phyloP scores from a whole-genome alignment of 2,797 vertebrate genomes.

The Pseudocheirus occidentalis region DNA sequence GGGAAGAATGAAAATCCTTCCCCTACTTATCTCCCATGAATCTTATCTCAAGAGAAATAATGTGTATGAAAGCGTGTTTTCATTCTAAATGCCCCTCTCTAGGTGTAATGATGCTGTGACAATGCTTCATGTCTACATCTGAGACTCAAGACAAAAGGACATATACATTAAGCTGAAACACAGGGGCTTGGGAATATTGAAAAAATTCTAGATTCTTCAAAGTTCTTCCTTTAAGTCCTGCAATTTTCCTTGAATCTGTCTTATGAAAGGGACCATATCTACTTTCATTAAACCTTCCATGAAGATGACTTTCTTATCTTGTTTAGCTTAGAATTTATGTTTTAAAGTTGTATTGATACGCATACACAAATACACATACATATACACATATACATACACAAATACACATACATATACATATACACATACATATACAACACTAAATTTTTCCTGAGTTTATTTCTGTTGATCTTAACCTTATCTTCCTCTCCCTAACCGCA shows the following conservation, averaged over 20 bases:
- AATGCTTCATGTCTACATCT: background rate
- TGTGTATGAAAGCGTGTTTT: background rate
- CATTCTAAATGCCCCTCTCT: too few species aligned
- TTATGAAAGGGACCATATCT: background rate
- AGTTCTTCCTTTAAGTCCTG: background rate
- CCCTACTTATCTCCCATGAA: background rate
- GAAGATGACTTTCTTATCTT: background rate
- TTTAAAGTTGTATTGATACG: background rate
- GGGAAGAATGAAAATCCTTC: background rate
- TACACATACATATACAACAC: background rate
- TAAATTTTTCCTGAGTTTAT: background rate
- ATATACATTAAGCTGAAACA: background rate
- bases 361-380: too few species aligned
- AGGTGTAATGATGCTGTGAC: too few species aligned
- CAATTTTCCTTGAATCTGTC: constrained; percentile 2
- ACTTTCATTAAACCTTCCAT: constrained; percentile 27
- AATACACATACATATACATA: too few species aligned
- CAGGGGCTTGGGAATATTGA: background rate
- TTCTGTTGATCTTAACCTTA: background rate
- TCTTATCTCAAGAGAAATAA: background rate
- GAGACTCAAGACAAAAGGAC: background rate
- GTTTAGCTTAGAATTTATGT: background rate
- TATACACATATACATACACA: too few species aligned
- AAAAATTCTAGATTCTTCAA: background rate
- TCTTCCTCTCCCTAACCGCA: background rate